phyloP scores from a whole-genome alignment of 2,797 vertebrate species.

The Argentina silus region DNA sequence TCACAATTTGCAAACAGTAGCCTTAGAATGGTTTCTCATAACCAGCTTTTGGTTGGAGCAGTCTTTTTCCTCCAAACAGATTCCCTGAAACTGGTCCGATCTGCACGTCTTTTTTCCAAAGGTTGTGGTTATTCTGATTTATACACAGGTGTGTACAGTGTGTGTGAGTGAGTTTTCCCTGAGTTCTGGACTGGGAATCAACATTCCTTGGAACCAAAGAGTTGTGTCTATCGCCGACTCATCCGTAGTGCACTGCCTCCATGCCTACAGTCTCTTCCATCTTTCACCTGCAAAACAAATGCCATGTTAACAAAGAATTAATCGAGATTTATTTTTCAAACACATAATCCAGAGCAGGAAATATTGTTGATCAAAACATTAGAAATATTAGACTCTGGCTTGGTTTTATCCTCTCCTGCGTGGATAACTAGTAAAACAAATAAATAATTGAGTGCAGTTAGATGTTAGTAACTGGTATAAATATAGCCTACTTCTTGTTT shows the following conservation, averaged over 20 bases:
- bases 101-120: constrained; percentile 10
- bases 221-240: constrained; percentile 69
- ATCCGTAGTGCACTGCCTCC: constrained; percentile 76
- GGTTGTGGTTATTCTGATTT: not conserved
- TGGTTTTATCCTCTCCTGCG: not conserved
- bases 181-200: constrained; percentile 17
- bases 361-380: not conserved
- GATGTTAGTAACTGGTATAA: not conserved
- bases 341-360: not conserved
- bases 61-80: constrained; percentile 2
- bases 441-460: constrained; percentile 9
- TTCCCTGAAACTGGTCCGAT: constrained; percentile 15
- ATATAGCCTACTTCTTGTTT: constrained; percentile 3
- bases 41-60: constrained; percentile 4
- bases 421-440: constrained; percentile 4
- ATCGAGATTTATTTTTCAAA: not conserved
- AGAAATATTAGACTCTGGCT: not conserved
- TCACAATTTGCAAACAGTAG: constrained; percentile 5
- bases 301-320: not conserved
- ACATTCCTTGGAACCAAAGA: constrained; percentile 3
- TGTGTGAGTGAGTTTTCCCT: constrained; percentile 15
- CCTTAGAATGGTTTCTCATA: not conserved
- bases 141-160: constrained; percentile 10
- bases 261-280: constrained; percentile 79
- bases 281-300: constrained; percentile 61